Evolutionary conservation across 2,888 invertebrate genomes (phyloP).

Genomic region (Ophion ellenae): DNA sequence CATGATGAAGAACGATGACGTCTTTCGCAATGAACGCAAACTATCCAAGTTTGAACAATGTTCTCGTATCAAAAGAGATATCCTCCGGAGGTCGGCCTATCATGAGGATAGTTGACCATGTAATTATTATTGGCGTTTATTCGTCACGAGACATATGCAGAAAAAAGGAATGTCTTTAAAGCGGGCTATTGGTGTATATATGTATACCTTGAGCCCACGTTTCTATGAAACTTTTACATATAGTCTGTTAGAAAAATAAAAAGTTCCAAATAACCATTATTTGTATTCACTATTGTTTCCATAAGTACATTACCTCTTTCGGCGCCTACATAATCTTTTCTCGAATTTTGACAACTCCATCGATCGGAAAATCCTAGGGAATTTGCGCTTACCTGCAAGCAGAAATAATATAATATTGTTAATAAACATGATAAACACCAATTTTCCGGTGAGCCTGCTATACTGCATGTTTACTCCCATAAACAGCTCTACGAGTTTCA

Average conservation of each 20-base stretch:
- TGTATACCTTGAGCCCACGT: too few species aligned
- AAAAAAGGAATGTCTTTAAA: too few species aligned
- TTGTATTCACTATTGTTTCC: too few species aligned
- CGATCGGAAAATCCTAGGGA: neutral
- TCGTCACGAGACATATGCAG: too few species aligned
- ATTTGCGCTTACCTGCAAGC: conserved; percentile 4
- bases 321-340: neutral
- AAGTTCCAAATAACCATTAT: too few species aligned
- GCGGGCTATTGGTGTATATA: too few species aligned
- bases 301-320: neutral
- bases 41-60: conserved; percentile 19
- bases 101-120: neutral
- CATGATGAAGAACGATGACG: conserved; percentile 15
- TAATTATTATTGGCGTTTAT: conserved; percentile 2
- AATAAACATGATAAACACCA: neutral
- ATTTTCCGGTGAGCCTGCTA: too few species aligned
- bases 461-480: too few species aligned
- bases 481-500: too few species aligned
- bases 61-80: conserved; percentile 9
- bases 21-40: conserved; percentile 17
- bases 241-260: too few species aligned
- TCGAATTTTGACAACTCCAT: neutral
- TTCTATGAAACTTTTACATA: too few species aligned
- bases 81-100: neutral
- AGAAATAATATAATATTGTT: neutral